phyloP scores from a whole-genome alignment of 2,797 vertebrate species.

The Ceyx erithaca region DNA sequence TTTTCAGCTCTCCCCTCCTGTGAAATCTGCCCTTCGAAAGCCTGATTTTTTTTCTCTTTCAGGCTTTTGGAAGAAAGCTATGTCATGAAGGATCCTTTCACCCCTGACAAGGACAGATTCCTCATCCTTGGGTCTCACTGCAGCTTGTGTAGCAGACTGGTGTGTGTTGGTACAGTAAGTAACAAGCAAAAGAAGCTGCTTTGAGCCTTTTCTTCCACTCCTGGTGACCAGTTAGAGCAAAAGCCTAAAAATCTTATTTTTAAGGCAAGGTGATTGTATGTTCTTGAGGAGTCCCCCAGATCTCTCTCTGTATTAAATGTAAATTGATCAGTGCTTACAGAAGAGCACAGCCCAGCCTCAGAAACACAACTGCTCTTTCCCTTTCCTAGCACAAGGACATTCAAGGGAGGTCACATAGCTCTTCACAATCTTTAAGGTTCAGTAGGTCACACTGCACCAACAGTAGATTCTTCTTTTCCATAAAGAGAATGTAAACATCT shows the following conservation, averaged over 20 bases:
- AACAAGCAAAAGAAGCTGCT: not conserved
- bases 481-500: not conserved
- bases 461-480: not conserved
- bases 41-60: not conserved
- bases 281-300: not conserved
- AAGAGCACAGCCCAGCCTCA: not conserved
- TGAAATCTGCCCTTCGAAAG: not conserved
- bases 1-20: not conserved
- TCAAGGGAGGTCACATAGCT: not conserved
- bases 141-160: conserved; percentile 81
- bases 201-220: not conserved
- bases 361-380: not conserved
- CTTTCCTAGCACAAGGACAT: not conserved
- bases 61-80: conserved; percentile 91
- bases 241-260: not conserved
- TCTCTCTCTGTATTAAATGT: not conserved
- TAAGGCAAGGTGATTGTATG: not conserved
- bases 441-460: not conserved
- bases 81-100: conserved; percentile 89
- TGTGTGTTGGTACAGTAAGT: conserved; percentile 87
- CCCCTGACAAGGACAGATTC: conserved; percentile 85
- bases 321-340: not conserved
- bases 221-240: not conserved
- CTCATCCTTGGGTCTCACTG: conserved; percentile 86
- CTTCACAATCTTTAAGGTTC: not conserved